Conservation (phyloP, 2,888 invertebrate genomes). For the Troides aeacus region DNA sequence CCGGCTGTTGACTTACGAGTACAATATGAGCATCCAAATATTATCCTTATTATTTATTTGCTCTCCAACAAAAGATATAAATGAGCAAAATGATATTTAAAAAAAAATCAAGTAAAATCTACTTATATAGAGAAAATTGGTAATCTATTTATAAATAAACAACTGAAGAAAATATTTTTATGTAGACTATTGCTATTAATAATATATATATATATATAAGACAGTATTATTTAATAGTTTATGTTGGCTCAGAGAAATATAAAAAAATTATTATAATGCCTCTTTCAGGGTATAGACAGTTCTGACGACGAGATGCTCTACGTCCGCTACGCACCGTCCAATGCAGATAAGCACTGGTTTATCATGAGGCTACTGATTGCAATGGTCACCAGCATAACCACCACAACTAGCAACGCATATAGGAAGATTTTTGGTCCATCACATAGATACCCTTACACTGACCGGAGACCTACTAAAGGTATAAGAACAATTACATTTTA, state of each 20-base stretch:
- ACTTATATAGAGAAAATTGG: too few relatives aligned
- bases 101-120: too few relatives aligned
- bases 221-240: background rate
- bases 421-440: conserved; percentile 57
- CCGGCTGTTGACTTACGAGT: too few relatives aligned
- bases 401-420: conserved; percentile 47
- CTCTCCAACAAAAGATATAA: too few relatives aligned
- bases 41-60: too few relatives aligned
- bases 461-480: conserved; percentile 58
- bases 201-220: background rate
- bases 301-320: conserved; percentile 65
- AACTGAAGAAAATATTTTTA: too few relatives aligned
- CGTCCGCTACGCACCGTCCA: conserved; percentile 44
- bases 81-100: too few relatives aligned
- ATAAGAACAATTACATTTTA: conserved; percentile 9
- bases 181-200: too few relatives aligned
- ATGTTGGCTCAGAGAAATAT: background rate
- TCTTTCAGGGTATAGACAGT: conserved; percentile 60
- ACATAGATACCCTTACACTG: conserved; percentile 67
- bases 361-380: conserved; percentile 55
- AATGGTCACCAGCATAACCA: conserved; percentile 53
- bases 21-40: too few relatives aligned
- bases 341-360: conserved; percentile 63
- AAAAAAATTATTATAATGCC: background rate
- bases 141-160: too few relatives aligned